Conservation (phyloP, 1,140 invertebrate species). For the Ips typographus region DNA sequence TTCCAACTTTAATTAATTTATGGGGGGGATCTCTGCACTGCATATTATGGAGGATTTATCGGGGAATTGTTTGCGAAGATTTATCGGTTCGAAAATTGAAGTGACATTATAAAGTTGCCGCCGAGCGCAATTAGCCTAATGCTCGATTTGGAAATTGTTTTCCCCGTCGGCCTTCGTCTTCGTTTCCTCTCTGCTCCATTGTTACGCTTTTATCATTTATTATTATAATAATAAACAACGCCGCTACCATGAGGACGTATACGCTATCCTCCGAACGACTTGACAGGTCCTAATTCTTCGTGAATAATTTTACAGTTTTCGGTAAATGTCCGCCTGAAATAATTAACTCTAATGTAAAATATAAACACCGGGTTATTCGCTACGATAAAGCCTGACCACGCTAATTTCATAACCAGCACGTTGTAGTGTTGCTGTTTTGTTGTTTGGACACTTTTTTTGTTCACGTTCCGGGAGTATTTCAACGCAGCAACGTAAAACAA, state of each 20-base stretch:
- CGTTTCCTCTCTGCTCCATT: no score
- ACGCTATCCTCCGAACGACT: no score
- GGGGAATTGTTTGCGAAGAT: constrained; percentile 25
- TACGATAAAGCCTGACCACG: not conserved
- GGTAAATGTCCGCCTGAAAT: not conserved
- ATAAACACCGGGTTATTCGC: not conserved
- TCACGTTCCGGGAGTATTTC: no score
- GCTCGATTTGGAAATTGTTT: constrained; percentile 14
- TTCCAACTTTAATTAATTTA: constrained; percentile 36
- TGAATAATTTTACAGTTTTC: constrained; percentile 6
- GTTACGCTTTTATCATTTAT: not conserved
- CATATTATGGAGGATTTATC: constrained; percentile 31
- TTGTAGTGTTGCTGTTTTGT: no score
- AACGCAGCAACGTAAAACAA: no score
- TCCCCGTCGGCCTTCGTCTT: not conserved
- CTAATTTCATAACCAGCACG: no score
- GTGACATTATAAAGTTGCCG: constrained; percentile 17
- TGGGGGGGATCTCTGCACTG: constrained; percentile 26
- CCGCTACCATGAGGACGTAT: not conserved
- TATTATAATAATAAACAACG: not conserved
- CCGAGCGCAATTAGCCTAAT: constrained; percentile 7
- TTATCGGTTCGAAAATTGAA: constrained; percentile 24
- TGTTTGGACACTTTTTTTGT: no score
- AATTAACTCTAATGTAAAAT: not conserved
- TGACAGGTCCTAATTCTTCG: constrained; percentile 2